Percentiles rank a stretch among this genome's conserved stretches.
phyloP scores from a whole-genome alignment of 2,888 invertebrate genomes.

The Scrobipalpa atriplicella region DNA sequence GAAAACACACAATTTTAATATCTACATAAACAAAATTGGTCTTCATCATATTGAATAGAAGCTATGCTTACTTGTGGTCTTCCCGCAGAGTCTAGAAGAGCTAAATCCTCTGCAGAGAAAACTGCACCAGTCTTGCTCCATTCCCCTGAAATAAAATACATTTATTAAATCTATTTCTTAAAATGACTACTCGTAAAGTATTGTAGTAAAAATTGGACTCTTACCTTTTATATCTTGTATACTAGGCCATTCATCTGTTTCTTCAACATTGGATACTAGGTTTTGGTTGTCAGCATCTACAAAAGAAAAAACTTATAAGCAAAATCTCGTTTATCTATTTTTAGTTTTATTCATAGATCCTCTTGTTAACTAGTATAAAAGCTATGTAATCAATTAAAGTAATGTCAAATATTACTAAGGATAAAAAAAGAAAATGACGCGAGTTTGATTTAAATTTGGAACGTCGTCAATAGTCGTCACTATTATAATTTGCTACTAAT shows the following conservation, averaged over 20 bases:
- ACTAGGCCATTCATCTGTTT: constrained; percentile 75
- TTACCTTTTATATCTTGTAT: constrained; percentile 75
- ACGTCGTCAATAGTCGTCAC: too few species aligned
- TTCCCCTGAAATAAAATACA: constrained; percentile 51
- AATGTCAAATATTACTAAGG: too few species aligned
- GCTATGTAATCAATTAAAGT: too few species aligned
- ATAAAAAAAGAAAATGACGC: too few species aligned
- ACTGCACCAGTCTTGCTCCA: constrained; percentile 76
- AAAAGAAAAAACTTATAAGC: constrained; percentile 30
- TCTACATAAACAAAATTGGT: background rate
- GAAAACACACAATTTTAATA: background rate
- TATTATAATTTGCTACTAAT: too few species aligned
- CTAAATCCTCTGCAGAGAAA: constrained; percentile 77
- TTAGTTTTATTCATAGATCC: too few species aligned
- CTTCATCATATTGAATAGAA: constrained; percentile 30
- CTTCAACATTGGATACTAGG: constrained; percentile 50
- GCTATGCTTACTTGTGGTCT: constrained; percentile 53
- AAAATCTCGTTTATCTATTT: too few species aligned
- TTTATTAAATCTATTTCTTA: background rate
- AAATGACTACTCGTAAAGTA: background rate
- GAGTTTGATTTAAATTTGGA: too few species aligned
- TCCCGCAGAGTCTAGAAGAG: constrained; percentile 71
- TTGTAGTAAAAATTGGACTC: constrained; percentile 15
- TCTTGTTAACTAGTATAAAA: too few species aligned
- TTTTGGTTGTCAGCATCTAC: constrained; percentile 68